Base-by-base conservation (phyloP, 2,797 vertebrate genomes). In the Salarias fasciatus region DNA sequence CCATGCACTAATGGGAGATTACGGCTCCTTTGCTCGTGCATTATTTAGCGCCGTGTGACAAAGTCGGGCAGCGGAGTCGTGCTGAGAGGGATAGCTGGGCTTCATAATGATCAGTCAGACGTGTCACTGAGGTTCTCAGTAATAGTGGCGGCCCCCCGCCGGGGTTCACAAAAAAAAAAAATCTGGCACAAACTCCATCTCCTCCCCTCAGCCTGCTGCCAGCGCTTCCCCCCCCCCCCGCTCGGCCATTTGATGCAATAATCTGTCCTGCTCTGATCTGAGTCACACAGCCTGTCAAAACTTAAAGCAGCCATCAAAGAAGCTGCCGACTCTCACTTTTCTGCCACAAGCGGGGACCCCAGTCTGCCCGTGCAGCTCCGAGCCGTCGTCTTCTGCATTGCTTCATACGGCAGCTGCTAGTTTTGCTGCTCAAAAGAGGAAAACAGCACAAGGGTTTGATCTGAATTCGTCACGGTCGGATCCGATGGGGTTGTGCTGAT, bases 41-140 rank as follows among this genome's bases (percentile, higher is more conserved):
- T 86, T 85, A 84, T 84, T 53, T 74, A 88, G 82, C 70, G 64
- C 64, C 63, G 55, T 53, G 50, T 65, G 75, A 77, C 45, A 55
- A 53, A 82, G 79, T 79, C 18, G 57, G 33, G 62, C 46, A 35
- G 63, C 13, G 10, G 61, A 11, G 8, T 46, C 75, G 35, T 14
- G 48, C 51, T 60, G 77, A 66, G 65, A 41, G 67, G 51, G 59
- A 62, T 52, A 10, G 59, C 69, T 66, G 62, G 33, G 62, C 60
- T 72, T 61, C 54, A 71, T 55, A 77, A 72, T 63, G 65, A 82
- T 86, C 77, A 82, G 42, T 82, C 77, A 69, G 57, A 81, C 47
- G 42, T 53, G 74, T 79, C 69, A 69, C 58, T 9, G 62, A 60
- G 56, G 45, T 49, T 60, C 66, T 47, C 18, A 24, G 18, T 24